Evolutionary conservation across 2,888 invertebrate genomes (phyloP), one percentile per base, ranked within the genome.

Genomic region (Lagria hirta): DNA sequence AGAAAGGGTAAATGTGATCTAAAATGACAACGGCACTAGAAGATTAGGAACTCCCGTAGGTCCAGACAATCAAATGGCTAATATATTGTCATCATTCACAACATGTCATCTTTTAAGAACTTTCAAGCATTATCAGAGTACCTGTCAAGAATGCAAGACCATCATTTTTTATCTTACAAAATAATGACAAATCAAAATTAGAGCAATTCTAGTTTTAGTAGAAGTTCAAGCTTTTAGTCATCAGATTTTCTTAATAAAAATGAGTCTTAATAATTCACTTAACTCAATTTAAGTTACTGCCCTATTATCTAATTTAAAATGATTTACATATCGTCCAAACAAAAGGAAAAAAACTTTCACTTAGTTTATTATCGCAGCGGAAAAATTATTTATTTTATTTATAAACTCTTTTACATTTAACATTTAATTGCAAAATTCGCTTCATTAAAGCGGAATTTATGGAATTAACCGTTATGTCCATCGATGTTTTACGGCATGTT

Each of bases 71-170:
- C 54, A 54, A 45, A 52, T 51, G 51, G 52, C 52, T 49, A 49
- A 48, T 55, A 60, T 59, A 49, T 50, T 51, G 46, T 49, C 55
- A 59, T 59, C 54, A 57, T 54, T 58, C 57, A 52, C 48, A 48
- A 40, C 21, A 43, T 29, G 36, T 43, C 28, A 27, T 26, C 14
- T 15, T 15, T 15, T 41, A 42, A 34, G 40, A 30, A 40, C 40
- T 40, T 13, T 12, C 17, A 5, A 11, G 4, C 18, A 8, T 38
- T 38, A 38, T 34, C 26, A 22, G 16, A 32, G 14, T 6, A 21
- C 18, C 33, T 34, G 42, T 35, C 42, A 34, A 42, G 35, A 35
- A 14, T 28, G 20, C 16, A 22, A 15, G 14, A 26, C 14, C 8
- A 16, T 15, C 27, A 21, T 40, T 32, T 23, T 23, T 20, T 26